Base-by-base conservation (phyloP, 2,797 vertebrate species). In the Trachurus trachurus region DNA sequence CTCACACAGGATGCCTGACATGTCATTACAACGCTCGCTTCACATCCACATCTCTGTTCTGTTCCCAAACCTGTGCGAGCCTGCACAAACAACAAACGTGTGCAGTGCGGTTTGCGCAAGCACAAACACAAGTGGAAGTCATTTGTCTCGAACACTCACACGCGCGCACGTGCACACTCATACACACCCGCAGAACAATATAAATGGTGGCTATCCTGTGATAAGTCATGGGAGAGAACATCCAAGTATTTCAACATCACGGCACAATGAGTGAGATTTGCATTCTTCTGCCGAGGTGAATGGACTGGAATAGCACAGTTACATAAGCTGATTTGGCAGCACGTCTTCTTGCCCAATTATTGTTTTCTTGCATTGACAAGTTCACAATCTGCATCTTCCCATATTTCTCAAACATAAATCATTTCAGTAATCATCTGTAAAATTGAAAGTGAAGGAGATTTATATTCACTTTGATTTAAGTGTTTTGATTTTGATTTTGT, bases 211-310 rank as follows among this genome's bases (percentile, higher is more conserved):
- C 70, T 62, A 54, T 40, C 74, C 57, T 73, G 64, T 76, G 60
- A 76, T 80, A 74, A 80, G 80, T 88, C 66, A 65, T 42, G 58
- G 53, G 63, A 68, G 61, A 77, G 69, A 50, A 54, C 71, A 67
- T 90, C 77, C 71, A 85, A 89, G 75, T 84, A 78, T 90, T 90
- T 87, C 87, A 79, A 83, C 82, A 86, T 85, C 82, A 37, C 82
- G 82, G 65, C 59, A 29, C 53, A 71, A 62, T 83, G 44, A 49
- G n/a, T 19, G 15, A 70, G 76, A 89, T 86, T 84, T 79, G 83
- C 62, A 88, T 77, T 89, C 47, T 44, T 64, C 17, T 66, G 9
- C 21, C 12, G 81, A 86, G 83, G 69, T 82, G 77, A 89, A 87
- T 57, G 70, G 71, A 86, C 78, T 83, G 57, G 11, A 62, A 52